Percentiles rank a stretch among this genome's conserved stretches.
These are phyloP conservation scores for Thamnophis sirtalis DNA, from an alignment of 2,113 vertebrate species.

Conservation along the genomic window DNA sequence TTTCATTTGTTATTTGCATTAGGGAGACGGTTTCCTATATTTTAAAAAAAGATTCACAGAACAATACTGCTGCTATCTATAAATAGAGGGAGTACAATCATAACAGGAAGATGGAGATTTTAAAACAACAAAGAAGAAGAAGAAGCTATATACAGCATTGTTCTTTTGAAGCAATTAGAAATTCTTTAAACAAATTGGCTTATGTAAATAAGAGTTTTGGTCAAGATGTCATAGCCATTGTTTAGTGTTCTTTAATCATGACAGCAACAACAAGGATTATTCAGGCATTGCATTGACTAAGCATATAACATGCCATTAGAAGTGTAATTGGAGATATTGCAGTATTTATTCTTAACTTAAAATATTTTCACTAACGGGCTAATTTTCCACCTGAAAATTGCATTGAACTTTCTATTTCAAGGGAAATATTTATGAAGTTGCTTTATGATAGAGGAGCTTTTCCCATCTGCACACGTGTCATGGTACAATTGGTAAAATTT, in stretches of 20 bases:
- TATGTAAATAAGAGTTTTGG: constrained; percentile 29
- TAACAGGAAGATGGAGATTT: constrained; percentile 50
- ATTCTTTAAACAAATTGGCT: constrained; percentile 46
- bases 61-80: constrained; percentile 30
- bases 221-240: constrained; percentile 26
- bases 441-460: not conserved
- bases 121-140: constrained; percentile 54
- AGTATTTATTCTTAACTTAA: not conserved
- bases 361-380: not conserved
- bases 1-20: constrained; percentile 26
- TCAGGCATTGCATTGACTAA: not conserved
- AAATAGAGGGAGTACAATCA: constrained; percentile 27
- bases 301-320: not conserved
- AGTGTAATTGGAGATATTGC: not conserved
- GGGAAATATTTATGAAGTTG: not conserved
- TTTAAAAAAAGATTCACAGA: constrained; percentile 35
- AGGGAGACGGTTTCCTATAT: constrained; percentile 43
- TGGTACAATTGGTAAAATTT: not conserved
- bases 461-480: not conserved
- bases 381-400: not conserved
- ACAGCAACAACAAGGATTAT: not conserved
- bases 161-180: constrained; percentile 42
- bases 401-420: not conserved
- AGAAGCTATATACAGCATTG: constrained; percentile 47
- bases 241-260: constrained; percentile 30